These are phyloP conservation scores for Oreotrochilus melanogaster DNA, from an alignment of 2,113 vertebrate genomes.

Conservation along the genomic window DNA sequence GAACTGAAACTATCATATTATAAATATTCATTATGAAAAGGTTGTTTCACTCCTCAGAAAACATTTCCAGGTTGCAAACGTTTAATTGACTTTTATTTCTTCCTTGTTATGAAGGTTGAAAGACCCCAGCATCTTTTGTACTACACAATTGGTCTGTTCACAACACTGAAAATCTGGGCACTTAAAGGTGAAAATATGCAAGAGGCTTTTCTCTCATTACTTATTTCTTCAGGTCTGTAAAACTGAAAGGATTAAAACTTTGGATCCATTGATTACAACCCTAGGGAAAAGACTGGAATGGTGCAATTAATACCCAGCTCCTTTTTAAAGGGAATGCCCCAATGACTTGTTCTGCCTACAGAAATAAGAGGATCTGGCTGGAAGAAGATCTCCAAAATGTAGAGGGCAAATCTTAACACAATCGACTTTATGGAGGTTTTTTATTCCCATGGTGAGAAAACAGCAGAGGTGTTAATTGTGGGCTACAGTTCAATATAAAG, in stretches of 20 bases:
- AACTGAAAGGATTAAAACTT: slow-evolving; percentile 73
- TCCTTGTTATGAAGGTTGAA: slow-evolving; percentile 36
- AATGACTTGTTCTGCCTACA: slow-evolving; percentile 37
- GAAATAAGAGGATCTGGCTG: slow-evolving; percentile 53
- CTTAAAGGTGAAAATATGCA: slow-evolving; percentile 54
- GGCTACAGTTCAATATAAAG: slow-evolving; percentile 72
- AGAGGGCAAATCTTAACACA: slow-evolving; percentile 39
- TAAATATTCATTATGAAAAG: not conserved
- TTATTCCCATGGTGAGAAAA: slow-evolving; percentile 60
- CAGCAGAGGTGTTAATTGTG: slow-evolving; percentile 70
- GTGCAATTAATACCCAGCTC: slow-evolving; percentile 53
- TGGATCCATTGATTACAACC: slow-evolving; percentile 63
- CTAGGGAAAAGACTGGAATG: slow-evolving; percentile 59
- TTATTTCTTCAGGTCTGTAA: slow-evolving; percentile 43
- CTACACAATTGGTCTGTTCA: slow-evolving; percentile 6
- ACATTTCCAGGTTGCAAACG: slow-evolving; percentile 25
- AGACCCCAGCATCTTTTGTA: slow-evolving; percentile 46
- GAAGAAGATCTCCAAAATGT: slow-evolving; percentile 46
- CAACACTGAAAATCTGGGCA: not conserved
- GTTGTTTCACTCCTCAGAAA: not conserved
- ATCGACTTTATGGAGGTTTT: slow-evolving; percentile 64
- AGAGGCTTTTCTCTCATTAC: slow-evolving; percentile 62
- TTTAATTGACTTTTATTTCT: not conserved
- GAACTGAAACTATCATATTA: not conserved
- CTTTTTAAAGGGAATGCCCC: slow-evolving; percentile 61